A percentile compares a stretch with the other conserved stretches of the same genome.
phyloP scores from a whole-genome alignment of 1,140 invertebrate species.

The Bombus huntii region DNA sequence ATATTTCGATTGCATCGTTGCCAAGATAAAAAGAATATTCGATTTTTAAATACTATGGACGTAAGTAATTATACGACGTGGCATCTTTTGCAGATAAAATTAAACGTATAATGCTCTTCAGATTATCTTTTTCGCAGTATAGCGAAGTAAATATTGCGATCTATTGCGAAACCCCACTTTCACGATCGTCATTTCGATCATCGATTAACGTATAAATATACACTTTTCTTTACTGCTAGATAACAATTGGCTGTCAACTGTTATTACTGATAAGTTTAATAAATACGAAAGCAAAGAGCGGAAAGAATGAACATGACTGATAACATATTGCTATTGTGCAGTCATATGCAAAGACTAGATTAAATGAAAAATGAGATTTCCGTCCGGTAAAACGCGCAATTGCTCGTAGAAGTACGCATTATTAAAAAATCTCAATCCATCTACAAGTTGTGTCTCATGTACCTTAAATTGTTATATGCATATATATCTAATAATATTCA shows the following conservation, averaged over 20 bases:
- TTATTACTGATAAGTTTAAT: conserved; percentile 6
- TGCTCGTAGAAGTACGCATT: neutral
- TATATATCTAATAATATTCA: neutral
- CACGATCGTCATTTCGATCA: conserved; percentile 13
- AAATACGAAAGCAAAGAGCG: conserved; percentile 32
- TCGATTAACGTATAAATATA: neutral
- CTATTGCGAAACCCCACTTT: conserved; percentile 14
- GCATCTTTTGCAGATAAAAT: neutral
- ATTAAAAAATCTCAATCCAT: neutral
- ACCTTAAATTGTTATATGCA: neutral
- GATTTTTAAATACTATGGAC: neutral
- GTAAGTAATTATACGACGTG: neutral
- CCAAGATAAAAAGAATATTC: neutral
- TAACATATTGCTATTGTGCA: conserved; percentile 28
- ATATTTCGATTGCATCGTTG: neutral
- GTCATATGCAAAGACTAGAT: neutral
- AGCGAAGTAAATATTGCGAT: neutral
- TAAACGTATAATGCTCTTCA: neutral
- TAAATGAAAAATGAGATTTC: neutral
- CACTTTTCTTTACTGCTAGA: conserved; percentile 12
- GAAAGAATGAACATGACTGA: conserved; percentile 22
- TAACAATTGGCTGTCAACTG: conserved; percentile 2
- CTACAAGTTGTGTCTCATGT: neutral
- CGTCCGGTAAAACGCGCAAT: neutral
- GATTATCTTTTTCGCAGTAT: neutral